These are phyloP conservation scores for Petromus typicus DNA, from an alignment of 2,113 vertebrate species.

Conservation along the genomic window DNA sequence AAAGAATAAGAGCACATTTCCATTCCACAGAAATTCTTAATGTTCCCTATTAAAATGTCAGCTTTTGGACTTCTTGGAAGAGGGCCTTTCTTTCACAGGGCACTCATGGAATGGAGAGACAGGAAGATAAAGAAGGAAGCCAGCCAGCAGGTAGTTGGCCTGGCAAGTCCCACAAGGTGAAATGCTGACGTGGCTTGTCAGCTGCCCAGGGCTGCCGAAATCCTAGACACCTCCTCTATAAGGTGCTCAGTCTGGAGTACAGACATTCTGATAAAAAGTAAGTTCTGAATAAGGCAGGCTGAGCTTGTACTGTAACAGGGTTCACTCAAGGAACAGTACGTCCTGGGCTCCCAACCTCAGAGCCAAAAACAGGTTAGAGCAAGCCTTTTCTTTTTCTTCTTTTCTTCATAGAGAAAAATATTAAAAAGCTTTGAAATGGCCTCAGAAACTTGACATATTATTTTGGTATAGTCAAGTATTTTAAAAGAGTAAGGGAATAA, in stretches of 20 bases:
- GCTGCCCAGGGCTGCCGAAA: background rate
- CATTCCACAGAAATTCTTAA: background rate
- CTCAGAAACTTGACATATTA: background rate
- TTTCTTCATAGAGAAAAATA: background rate
- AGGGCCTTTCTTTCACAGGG: background rate
- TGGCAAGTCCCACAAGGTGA: background rate
- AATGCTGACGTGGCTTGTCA: background rate
- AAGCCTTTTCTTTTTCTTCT: background rate
- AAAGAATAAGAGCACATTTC: background rate
- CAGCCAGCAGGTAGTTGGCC: background rate
- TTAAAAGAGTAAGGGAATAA: background rate
- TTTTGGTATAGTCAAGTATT: constrained; percentile 2
- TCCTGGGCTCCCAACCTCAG: background rate
- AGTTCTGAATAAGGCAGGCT: background rate
- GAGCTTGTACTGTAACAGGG: background rate
- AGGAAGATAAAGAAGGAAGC: background rate
- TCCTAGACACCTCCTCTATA: background rate
- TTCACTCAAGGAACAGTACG: background rate
- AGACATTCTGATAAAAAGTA: background rate
- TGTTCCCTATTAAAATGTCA: constrained; percentile 8
- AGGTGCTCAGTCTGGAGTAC: background rate
- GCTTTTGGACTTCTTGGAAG: background rate
- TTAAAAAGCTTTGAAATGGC: constrained; percentile 6
- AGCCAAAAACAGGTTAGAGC: background rate
- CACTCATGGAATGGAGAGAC: background rate